Conservation (phyloP, 2,113 vertebrate species). For the Empidonax alnorum region DNA sequence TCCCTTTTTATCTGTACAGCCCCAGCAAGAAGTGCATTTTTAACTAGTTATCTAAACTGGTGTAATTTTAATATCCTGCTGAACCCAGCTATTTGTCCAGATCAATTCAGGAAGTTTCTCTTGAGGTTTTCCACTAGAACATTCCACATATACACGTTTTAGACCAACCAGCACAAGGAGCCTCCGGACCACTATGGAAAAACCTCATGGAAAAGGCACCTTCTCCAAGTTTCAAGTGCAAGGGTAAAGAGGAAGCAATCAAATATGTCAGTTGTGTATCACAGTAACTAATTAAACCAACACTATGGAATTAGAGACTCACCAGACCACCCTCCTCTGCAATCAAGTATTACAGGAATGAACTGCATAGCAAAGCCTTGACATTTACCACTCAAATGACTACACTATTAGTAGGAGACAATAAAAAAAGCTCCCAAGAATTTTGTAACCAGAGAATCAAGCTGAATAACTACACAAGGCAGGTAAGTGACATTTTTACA, state of each 20-base stretch:
- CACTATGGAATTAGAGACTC: not conserved
- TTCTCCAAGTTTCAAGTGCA: not conserved
- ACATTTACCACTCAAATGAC: not conserved
- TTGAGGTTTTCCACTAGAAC: not conserved
- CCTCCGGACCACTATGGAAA: not conserved
- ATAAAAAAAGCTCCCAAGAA: not conserved
- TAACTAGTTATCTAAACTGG: not conserved
- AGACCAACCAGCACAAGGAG: not conserved
- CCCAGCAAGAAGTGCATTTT: not conserved
- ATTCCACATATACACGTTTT: rapidly evolving
- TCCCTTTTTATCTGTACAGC: not conserved
- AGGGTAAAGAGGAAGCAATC: not conserved
- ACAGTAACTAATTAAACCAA: not conserved
- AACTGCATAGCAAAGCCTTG: not conserved
- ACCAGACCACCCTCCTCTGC: not conserved
- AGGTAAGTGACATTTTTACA: not conserved
- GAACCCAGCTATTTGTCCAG: not conserved
- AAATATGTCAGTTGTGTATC: not conserved
- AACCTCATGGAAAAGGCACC: not conserved
- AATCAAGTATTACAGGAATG: not conserved
- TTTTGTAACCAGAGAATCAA: not conserved
- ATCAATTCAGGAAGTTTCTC: not conserved
- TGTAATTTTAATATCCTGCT: not conserved
- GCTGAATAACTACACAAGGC: not conserved
- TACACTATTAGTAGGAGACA: not conserved